Percentiles rank a stretch among this genome's conserved stretches.
Conservation (phyloP, 2,797 vertebrate species). For the Fringilla coelebs region DNA sequence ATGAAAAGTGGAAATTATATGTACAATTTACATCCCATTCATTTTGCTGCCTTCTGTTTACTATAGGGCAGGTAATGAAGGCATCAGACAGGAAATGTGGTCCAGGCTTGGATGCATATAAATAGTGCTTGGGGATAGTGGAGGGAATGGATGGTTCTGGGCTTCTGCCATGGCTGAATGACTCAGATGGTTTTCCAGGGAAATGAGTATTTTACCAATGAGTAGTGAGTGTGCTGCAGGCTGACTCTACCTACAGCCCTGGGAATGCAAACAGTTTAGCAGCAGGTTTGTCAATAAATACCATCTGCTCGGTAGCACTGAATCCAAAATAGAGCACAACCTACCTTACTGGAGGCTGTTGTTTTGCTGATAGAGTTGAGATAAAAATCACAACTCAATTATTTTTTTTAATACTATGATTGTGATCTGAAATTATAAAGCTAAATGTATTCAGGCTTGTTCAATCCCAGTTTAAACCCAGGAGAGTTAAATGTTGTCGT, state of each 20-base stretch:
- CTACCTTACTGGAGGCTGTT: neutral
- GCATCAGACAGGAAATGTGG: neutral
- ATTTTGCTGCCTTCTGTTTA: neutral
- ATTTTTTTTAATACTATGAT: neutral
- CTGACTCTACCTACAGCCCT: conserved; percentile 19
- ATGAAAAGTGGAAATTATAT: neutral
- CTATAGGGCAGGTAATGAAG: neutral
- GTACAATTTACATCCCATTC: neutral
- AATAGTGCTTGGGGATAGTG: neutral
- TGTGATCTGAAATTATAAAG: neutral
- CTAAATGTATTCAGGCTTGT: neutral
- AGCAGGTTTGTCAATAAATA: conserved; percentile 61
- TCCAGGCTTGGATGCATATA: neutral
- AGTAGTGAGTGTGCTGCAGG: neutral
- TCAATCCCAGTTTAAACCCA: neutral
- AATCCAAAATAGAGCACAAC: neutral
- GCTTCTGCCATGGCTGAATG: neutral
- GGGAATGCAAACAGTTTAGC: conserved; percentile 54
- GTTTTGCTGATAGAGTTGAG: neutral
- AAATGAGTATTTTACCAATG: conserved; percentile 37
- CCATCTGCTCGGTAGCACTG: conserved; percentile 41
- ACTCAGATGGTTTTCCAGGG: conserved; percentile 51
- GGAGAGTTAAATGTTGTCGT: neutral
- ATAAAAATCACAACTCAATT: neutral
- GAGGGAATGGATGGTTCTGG: neutral